These are phyloP conservation scores for Petaurus breviceps DNA, from an alignment of 2,113 vertebrate species.

Conservation along the genomic window DNA sequence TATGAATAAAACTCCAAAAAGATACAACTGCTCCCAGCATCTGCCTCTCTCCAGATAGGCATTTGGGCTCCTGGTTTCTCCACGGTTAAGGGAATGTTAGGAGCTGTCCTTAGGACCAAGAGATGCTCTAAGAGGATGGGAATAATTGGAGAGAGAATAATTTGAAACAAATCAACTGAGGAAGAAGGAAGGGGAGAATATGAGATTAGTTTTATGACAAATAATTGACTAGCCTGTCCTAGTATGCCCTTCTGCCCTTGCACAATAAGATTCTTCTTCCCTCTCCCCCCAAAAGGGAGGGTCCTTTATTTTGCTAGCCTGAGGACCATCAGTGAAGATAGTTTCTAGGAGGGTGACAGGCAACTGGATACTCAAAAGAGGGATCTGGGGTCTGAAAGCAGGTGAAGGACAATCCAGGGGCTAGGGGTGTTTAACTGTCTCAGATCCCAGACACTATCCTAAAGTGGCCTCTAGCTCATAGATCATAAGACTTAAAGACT, in stretches of 20 bases:
- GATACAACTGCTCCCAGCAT: background rate
- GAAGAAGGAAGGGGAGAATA: background rate
- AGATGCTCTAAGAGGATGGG: background rate
- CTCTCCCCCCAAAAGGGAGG: too few relatives aligned
- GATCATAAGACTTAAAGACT: background rate
- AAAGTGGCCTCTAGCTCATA: background rate
- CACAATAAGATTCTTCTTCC: background rate
- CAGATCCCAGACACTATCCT: background rate
- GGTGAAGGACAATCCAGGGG: too few relatives aligned
- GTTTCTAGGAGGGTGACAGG: too few relatives aligned
- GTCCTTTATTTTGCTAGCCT: background rate
- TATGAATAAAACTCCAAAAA: background rate
- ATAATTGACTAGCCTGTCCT: background rate
- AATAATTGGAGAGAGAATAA: background rate
- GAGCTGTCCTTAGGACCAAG: background rate
- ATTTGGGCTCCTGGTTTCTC: background rate
- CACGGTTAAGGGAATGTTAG: background rate
- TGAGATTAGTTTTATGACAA: background rate
- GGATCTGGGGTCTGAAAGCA: background rate
- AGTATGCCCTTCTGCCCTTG: background rate
- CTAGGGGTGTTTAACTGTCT: background rate
- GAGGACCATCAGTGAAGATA: background rate
- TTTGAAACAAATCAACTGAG: background rate
- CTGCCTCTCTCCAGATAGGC: background rate
- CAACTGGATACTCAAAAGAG: background rate